Base-by-base conservation (phyloP, 2,113 vertebrate species). In the Lonchura striata region DNA sequence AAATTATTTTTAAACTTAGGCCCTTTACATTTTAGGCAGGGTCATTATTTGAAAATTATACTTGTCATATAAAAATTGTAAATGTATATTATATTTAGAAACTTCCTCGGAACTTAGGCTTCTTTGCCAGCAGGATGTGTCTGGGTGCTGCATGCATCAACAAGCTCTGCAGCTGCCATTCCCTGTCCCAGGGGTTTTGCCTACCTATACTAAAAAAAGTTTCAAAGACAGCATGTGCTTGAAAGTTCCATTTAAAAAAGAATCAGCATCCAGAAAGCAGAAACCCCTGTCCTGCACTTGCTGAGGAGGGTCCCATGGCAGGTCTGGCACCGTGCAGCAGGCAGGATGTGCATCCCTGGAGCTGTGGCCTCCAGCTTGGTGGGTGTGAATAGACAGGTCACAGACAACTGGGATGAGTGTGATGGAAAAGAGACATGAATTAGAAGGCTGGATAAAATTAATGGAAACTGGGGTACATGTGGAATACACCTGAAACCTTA, bases 261-360 rank as follows among this genome's bases (percentile, higher is more conserved):
- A 56, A 5, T 6, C 46, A 91, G 11, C 27, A 77, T 46, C 18
- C 1, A 4, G 22, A 60, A 39, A 39, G 44, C 44, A 63, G 69
- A 86, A 94, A 27, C 2, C 18, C 39, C 27, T 28, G 31, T 14
- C 7, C 17, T n/a, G 47, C 42, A 31, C 44, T 74, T 37, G 21
- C 42, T 71, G 50, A 63, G 44, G 83, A 66, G 25, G n/a, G 30
- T 70, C 35, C 50, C 46, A 7, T 1, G 28, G 76, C 46, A 56
- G 30, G 37, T 17, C 70, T 33, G 49, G 65, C 37, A 57, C 20
- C 0, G 0, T 10, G 37, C 3, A 1, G 16, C 0, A 2, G 44
- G 63, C 41, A 70, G 68, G 59, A 82, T 18, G 41, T 7, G 4
- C 31, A 50, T 31, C 65, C 70, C 82, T 24, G 61, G 30, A 59